phyloP scores from a whole-genome alignment of 2,888 invertebrate genomes.

The Habroteleia sp. region DNA sequence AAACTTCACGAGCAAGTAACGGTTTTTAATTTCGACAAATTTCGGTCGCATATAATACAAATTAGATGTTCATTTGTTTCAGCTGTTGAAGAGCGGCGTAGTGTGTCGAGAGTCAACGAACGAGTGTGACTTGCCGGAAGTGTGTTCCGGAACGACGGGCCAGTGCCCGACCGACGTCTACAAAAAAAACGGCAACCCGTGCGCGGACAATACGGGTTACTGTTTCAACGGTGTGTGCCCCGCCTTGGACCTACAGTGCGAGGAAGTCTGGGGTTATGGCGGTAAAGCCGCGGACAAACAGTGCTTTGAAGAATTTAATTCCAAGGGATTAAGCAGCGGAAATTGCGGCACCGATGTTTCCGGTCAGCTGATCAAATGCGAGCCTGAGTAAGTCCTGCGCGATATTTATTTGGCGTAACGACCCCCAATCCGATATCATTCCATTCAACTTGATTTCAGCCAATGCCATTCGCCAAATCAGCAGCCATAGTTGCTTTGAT shows the following conservation, averaged over 20 bases:
- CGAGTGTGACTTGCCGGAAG: constrained; percentile 98
- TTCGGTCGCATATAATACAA: too few relatives aligned
- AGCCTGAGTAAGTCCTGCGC: constrained; percentile 86
- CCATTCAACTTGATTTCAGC: constrained; percentile 38
- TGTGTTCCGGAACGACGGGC: constrained; percentile 93
- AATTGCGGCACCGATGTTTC: constrained; percentile 93
- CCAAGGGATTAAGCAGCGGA: constrained; percentile 96
- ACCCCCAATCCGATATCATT: constrained; percentile 4
- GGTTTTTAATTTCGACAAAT: too few relatives aligned
- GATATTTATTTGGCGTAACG: constrained; percentile 29
- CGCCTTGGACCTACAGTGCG: constrained; percentile 93
- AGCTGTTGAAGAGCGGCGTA: constrained; percentile 89
- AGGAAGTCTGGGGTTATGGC: constrained; percentile 95
- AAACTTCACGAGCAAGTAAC: too few relatives aligned
- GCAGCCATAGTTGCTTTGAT: constrained; percentile 8
- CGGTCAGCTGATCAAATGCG: constrained; percentile 92
- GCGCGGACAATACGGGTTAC: constrained; percentile 87
- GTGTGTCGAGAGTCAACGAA: constrained; percentile 93
- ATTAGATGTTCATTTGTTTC: constrained; percentile 65
- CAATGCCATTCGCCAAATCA: constrained; percentile 16
- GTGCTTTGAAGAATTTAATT: constrained; percentile 97
- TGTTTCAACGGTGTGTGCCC: constrained; percentile 97
- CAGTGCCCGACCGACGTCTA: constrained; percentile 94
- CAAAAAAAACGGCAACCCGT: constrained; percentile 95
- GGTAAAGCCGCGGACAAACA: constrained; percentile 90